Conservation (phyloP, 1,140 invertebrate genomes). For the Drosophila nigrodunni region DNA sequence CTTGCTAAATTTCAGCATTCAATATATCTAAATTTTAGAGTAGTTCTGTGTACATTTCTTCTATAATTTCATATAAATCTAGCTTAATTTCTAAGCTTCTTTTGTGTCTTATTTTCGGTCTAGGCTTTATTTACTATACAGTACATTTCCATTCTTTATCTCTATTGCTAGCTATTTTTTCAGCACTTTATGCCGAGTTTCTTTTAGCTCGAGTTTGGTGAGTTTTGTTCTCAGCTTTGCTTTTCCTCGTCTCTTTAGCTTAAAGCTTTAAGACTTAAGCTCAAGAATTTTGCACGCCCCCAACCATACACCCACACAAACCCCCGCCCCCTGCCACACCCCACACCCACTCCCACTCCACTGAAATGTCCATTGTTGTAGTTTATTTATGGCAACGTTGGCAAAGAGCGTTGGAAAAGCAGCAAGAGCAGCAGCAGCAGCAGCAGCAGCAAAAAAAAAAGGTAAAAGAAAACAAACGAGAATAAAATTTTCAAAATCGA, state of each 20-base stretch:
- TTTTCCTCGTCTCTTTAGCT: slow-evolving; percentile 10
- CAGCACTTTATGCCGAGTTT: neutral
- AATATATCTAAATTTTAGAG: too few relatives aligned
- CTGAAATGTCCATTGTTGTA: slow-evolving; percentile 37
- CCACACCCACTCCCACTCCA: neutral
- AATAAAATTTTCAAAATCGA: slow-evolving; percentile 45
- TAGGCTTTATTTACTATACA: too few relatives aligned
- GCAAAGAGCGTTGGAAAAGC: neutral
- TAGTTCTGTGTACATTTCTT: too few relatives aligned
- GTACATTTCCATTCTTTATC: too few relatives aligned
- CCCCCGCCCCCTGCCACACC: neutral
- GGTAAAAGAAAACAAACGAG: slow-evolving; percentile 3
- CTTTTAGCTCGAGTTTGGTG: neutral
- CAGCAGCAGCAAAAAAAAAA: slow-evolving; percentile 20
- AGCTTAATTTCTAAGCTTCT: too few relatives aligned
- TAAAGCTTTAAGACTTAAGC: slow-evolving; percentile 37
- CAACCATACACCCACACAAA: neutral
- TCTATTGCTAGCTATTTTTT: neutral
- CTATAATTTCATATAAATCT: too few relatives aligned
- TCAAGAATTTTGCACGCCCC: slow-evolving; percentile 16
- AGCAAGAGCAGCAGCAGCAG: slow-evolving; percentile 16
- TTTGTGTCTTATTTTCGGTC: too few relatives aligned
- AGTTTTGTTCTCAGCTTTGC: slow-evolving; percentile 16
- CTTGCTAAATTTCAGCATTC: too few relatives aligned
- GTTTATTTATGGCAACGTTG: slow-evolving; percentile 51